Base-by-base conservation (phyloP, 2,888 invertebrate species). In the Cryptocheilus praepositus region DNA sequence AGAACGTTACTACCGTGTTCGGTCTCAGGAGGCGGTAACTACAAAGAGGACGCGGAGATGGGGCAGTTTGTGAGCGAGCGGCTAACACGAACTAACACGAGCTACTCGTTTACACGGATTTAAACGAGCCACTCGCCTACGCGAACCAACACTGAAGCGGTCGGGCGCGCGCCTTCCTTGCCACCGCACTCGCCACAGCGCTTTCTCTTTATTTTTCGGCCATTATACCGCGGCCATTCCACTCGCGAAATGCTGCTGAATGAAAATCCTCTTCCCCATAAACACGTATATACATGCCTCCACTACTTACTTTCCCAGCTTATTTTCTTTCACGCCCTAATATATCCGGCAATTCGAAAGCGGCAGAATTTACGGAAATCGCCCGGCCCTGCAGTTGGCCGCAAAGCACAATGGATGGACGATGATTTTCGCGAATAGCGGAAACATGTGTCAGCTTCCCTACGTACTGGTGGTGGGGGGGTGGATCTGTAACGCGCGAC, bases 61-160 rank as follows among this genome's bases (percentile, higher is more conserved):
- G 75, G 77, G 77, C 75, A 72, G 77, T 77, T 78, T 77, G 78
- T 75, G 75, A 74, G 75, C 70, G 78, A 72, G 74, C 66, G 67
- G 78, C 78, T 72, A 72, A 78, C 77, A 71, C 60, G 75, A 70
- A 77, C 76, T 72, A 77, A 77, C 78, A 74, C 77, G 75, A 70
- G 77, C 77, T 77, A 77, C 78, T 77, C 78, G 78, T 78, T 76
- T 76, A 78, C 77, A 77, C 77, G 73, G 67, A 76, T 61, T 70
- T 61, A 59, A 68, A 68, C 67, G 70, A 62, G 62, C 70, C 67
- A 67, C 71, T 76, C 76, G 69, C 61, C 73, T 71, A 76, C 77
- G 77, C 64, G 61, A 52, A 57, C 66, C 60, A 59, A 55, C 66
- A 55, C 46, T 5, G 15, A 45, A 16, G 61, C 65, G 36, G 36